Conservation (phyloP, 2,113 vertebrate species). For the Nannobrachium achirus region DNA sequence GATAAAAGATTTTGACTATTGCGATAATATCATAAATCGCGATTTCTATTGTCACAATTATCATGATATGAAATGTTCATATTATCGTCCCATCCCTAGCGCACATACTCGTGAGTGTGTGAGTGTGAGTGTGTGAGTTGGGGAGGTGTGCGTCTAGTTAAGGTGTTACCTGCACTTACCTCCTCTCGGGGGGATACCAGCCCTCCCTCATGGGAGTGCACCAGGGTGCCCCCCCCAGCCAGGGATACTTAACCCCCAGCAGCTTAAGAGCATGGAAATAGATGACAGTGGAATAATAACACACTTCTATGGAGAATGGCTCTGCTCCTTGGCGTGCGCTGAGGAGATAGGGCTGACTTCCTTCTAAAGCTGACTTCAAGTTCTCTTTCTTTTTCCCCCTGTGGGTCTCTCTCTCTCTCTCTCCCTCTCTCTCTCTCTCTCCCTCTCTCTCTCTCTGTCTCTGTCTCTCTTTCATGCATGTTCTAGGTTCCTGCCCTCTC, state of each 20-base stretch:
- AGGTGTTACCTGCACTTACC: neutral
- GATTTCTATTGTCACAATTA: no score
- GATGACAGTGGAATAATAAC: slow-evolving; percentile 52
- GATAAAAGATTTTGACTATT: neutral
- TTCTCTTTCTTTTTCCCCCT: neutral
- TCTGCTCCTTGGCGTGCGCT: slow-evolving; percentile 25
- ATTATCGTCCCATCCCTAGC: no score
- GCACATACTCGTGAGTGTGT: neutral
- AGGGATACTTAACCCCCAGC: slow-evolving; percentile 67
- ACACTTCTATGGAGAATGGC: slow-evolving; percentile 40
- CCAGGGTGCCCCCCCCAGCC: slow-evolving; percentile 22
- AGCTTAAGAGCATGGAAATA: slow-evolving; percentile 60
- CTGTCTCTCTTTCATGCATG: neutral
- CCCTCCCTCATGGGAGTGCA: slow-evolving; percentile 42
- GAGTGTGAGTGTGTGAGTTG: slow-evolving; percentile 30
- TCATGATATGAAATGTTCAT: no score
- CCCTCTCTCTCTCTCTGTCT: slow-evolving; percentile 1
- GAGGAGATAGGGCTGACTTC: slow-evolving; percentile 47
- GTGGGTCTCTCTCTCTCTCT: neutral
- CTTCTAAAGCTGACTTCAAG: slow-evolving; percentile 29
- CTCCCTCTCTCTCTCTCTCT: neutral
- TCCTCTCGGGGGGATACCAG: neutral
- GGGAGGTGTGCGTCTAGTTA: slow-evolving; percentile 17
- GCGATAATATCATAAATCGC: no score
- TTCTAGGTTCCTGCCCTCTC: neutral